A percentile compares a stretch with the other conserved stretches of the same genome.
phyloP scores from a whole-genome alignment of 2,113 vertebrate genomes.

The Galbula dea region DNA sequence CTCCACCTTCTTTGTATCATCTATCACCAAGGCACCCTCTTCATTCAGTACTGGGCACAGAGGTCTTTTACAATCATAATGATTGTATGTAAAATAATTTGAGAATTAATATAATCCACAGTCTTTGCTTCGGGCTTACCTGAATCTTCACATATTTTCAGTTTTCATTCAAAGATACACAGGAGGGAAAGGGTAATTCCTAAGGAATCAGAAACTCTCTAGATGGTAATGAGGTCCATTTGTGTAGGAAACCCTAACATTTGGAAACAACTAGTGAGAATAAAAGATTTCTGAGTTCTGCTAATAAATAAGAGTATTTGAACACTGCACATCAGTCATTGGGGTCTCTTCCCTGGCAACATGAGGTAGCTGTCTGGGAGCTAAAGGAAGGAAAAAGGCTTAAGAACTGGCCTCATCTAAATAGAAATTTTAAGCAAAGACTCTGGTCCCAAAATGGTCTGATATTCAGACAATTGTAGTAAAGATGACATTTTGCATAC shows the following conservation, averaged over 20 bases:
- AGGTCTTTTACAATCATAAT: no score
- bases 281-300: not conserved
- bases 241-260: not conserved
- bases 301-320: not conserved
- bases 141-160: not conserved
- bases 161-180: not conserved
- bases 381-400: not conserved
- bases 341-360: not conserved
- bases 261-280: not conserved
- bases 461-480: not conserved
- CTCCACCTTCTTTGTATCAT: no score
- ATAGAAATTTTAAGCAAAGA: not conserved
- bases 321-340: not conserved
- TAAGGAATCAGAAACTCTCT: not conserved
- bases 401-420: not conserved
- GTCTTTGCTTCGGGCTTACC: not conserved
- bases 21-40: no score
- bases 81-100: no score
- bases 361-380: not conserved
- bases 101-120: not conserved
- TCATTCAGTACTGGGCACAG: no score
- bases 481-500: constrained; percentile 60
- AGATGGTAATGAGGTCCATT: not conserved
- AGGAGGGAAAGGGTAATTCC: not conserved
- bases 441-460: not conserved